Evolutionary conservation across 2,888 invertebrate genomes (phyloP).

Genomic region (Megamerina dolium): DNA sequence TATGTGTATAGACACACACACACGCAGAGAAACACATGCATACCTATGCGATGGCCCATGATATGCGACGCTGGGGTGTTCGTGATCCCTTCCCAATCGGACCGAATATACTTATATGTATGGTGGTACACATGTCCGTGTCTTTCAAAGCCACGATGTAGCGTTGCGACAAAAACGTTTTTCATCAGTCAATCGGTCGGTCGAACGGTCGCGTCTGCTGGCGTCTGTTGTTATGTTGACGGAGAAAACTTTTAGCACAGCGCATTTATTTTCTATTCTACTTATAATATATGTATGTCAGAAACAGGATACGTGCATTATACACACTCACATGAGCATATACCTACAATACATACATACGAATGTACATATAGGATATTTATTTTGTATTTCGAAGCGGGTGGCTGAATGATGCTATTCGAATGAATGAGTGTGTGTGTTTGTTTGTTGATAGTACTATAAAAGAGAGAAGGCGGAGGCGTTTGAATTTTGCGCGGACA

Average conservation of each 20-base stretch:
- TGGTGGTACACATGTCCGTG: too few relatives aligned
- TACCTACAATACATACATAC: constrained; percentile 22
- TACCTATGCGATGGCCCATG: too few relatives aligned
- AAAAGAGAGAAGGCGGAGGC: constrained; percentile 10
- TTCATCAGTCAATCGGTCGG: too few relatives aligned
- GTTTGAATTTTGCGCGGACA: constrained; percentile 25
- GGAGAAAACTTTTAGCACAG: constrained; percentile 40
- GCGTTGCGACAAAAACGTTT: too few relatives aligned
- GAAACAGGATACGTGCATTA: constrained; percentile 34
- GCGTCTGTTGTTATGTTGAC: too few relatives aligned
- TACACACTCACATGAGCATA: constrained; percentile 24
- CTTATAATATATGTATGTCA: constrained; percentile 46
- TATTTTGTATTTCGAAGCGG: constrained; percentile 38
- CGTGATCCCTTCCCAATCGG: constrained; percentile 42
- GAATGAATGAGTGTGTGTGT: constrained; percentile 9
- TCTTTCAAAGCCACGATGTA: too few relatives aligned
- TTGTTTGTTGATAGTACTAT: constrained; percentile 1
- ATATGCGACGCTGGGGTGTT: too few relatives aligned
- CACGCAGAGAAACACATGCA: too few relatives aligned
- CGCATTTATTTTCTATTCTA: constrained; percentile 44
- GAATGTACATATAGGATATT: constrained; percentile 37
- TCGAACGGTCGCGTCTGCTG: too few relatives aligned
- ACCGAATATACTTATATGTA: too few relatives aligned
- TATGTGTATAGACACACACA: background rate
- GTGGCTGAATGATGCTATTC: constrained; percentile 20